Conservation (phyloP, 2,113 vertebrate species). For the Hyla sarda region DNA sequence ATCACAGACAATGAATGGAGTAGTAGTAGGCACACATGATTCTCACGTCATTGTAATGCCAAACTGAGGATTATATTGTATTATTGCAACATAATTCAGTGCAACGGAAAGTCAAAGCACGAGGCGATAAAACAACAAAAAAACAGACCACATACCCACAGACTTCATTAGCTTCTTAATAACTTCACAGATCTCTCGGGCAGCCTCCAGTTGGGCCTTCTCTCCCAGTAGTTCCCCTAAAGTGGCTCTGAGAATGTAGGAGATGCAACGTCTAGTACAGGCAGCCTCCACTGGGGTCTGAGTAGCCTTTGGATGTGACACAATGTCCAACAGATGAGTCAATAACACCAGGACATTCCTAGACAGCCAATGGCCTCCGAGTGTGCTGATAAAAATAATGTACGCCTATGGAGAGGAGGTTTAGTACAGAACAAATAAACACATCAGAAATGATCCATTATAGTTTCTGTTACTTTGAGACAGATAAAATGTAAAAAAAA, state of each 20-base stretch:
- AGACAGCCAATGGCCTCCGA: slow-evolving; percentile 89
- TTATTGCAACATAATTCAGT: neutral
- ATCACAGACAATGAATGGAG: no score
- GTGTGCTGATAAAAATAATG: slow-evolving; percentile 85
- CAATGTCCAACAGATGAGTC: slow-evolving; percentile 81
- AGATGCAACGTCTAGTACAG: slow-evolving; percentile 81
- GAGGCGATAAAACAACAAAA: neutral
- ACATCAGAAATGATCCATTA: neutral
- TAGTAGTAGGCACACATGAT: no score
- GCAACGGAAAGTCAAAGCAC: neutral
- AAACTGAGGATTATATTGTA: no score
- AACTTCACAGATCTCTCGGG: slow-evolving; percentile 83
- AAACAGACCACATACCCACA: slow-evolving; percentile 76
- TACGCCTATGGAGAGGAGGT: slow-evolving; percentile 79
- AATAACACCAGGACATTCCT: slow-evolving; percentile 83
- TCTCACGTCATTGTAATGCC: no score
- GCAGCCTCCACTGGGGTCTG: slow-evolving; percentile 79
- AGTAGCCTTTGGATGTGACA: slow-evolving; percentile 78
- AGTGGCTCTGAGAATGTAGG: slow-evolving; percentile 87
- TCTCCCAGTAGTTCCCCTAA: slow-evolving; percentile 88
- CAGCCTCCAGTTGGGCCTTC: slow-evolving; percentile 90
- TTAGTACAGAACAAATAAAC: slow-evolving; percentile 50
- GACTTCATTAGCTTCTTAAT: slow-evolving; percentile 83
- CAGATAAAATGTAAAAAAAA: no score
- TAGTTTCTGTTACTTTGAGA: no score